Evolutionary conservation across 2,113 vertebrate genomes (phyloP), one percentile per base, ranked within the genome.

Genomic region (Psammodynastes pulverulentus): DNA sequence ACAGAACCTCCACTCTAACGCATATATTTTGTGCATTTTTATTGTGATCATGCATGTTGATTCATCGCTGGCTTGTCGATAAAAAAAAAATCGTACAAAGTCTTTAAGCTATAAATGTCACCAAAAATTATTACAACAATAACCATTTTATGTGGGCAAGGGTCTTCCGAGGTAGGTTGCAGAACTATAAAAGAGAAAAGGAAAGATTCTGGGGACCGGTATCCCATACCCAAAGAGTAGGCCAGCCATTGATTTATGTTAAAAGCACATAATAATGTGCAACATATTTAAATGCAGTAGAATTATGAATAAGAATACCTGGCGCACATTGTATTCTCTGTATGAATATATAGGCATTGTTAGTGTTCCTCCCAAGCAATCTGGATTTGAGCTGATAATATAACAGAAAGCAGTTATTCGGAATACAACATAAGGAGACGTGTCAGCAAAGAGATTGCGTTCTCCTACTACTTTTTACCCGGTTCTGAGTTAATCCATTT

Each of bases 31-130:
- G 86, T 93, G 89, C 92, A 26, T 94, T 96, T 97, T 97, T 95
- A 97, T 94, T 94, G 95, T 95, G 95, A 96, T 97, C 96, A 91
- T 97, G 94, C 95, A 96, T 97, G 96, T 97, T 97, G 97, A 97
- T 96, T 97, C 97, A 96, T 96, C 94, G 94, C 51, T 52, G 94
- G 79, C 97, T 95, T 96, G 96, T 97, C 97, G 94, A 97, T 94
- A 93, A 96, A 96, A 95, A 54, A 54, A 94, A 94, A 91, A 87
- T 87, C 0, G 4, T 92, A 93, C 94, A 92, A 96, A 97, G 93
- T 95, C 96, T 97, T 92, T 96, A 94, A 84, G 92, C 92, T 94
- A 56, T 96, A 97, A 94, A 94, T 94, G 96, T 94, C 97, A 97
- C 94, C 34, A 52, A 96, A 97, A 97, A 93, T 93, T 96, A 97